Base-by-base conservation (phyloP, 2,888 invertebrate genomes). In the Mythimna ferrago region DNA sequence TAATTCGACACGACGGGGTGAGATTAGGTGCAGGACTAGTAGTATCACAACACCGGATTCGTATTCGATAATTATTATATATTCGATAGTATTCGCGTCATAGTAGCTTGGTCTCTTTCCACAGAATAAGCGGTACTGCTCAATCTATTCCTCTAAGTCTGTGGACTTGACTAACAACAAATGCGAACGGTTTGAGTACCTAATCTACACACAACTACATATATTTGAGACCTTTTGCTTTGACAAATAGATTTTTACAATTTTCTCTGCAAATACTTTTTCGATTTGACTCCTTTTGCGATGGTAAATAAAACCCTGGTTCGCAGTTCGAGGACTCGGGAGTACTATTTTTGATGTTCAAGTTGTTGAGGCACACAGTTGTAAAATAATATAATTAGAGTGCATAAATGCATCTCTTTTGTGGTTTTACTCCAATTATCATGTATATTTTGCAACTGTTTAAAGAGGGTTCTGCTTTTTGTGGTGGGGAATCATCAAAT, bases 101-200 rank as follows among this genome's bases (percentile, higher is more conserved):
- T 14, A 26, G 26, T 26, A 0, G 26, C 26, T 16, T 56, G 5
- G 26, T 26, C 6, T 26, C 26, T 56, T 56, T 56, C 56, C 16
- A 26, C 21, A 32, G 26, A 26, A 11, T n/a, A 21, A 11, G 0
- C 11, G 35, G 38, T n/a, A 35, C 1, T 32, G 56, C 16, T 60
- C 60, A 38, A 6, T 60, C 41, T n/a, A 61, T 21, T 21, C 21
- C n/a, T 61, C 11, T 60, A 61, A 14, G 41, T 61, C 21, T 61
- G 65, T 77, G 51, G 65, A 77, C 68, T 77, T 21, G 67, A 58
- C 21, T 58, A 7, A n/a, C 11, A 26, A 66, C 35, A 77, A 80
- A 77, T 41, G 73, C 35, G 38, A 54, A 48, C n/a, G 2, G 10
- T 65, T 57, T 38, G 56, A 57, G 4, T 35, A 60, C 21, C 11